Conservation (phyloP, 2,797 vertebrate species). For the Nannoperca obscura region DNA sequence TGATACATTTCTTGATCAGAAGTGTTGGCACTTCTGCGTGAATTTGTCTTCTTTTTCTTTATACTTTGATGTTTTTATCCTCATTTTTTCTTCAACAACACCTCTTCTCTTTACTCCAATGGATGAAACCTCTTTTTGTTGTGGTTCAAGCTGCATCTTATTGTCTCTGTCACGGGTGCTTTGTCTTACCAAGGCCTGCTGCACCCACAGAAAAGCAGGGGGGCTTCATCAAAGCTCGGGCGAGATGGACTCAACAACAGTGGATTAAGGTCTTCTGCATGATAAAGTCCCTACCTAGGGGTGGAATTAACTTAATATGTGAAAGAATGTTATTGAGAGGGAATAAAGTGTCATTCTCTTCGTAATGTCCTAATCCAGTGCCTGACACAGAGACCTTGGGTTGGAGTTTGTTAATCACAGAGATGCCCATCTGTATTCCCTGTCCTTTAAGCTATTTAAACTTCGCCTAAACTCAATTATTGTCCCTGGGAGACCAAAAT, state of each 20-base stretch:
- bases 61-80: conserved; percentile 77
- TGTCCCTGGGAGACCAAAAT: conserved; percentile 98
- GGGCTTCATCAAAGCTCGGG: conserved; percentile 96
- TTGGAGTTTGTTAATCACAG: conserved; percentile 97
- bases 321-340: conserved; percentile 99
- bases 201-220: conserved; percentile 90
- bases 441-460: conserved; percentile 98
- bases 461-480: conserved; percentile 99
- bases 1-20: conserved; percentile 86
- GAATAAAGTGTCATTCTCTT: conserved; percentile 99
- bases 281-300: conserved; percentile 99
- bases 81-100: conserved; percentile 79
- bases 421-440: conserved; percentile 98
- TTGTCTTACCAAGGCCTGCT: conserved; percentile 96
- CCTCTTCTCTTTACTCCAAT: conserved; percentile 86
- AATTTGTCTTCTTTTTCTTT: conserved; percentile 71
- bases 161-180: conserved; percentile 99
- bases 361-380: conserved; percentile 99
- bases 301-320: conserved; percentile 99
- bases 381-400: conserved; percentile 96
- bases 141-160: conserved; percentile 94
- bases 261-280: conserved; percentile 99
- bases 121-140: conserved; percentile 89
- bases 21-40: conserved; percentile 67
- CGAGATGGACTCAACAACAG: conserved; percentile 97